Percentiles rank a stretch among this genome's conserved stretches.
Evolutionary conservation across 2,888 invertebrate species (phyloP).

Genomic region (Rapana venosa): DNA sequence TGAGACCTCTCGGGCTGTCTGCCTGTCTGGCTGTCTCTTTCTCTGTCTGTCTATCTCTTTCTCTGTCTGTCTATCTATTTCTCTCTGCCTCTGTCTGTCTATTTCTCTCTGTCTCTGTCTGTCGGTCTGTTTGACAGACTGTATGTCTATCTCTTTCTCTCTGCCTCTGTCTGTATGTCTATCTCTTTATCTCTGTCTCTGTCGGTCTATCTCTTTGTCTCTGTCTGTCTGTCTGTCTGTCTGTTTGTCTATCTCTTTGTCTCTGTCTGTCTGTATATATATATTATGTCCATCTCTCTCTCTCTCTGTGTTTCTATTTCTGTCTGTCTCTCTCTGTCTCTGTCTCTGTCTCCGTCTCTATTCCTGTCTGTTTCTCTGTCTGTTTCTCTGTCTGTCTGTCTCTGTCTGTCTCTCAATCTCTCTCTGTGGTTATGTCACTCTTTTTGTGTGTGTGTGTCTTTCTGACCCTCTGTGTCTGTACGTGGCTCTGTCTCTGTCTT

Average conservation of each 20-base stretch:
- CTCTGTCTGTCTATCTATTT: background rate
- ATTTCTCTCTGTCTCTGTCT: background rate
- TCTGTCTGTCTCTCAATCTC: conserved; percentile 1
- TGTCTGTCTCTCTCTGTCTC: background rate
- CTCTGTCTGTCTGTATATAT: background rate
- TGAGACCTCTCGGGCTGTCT: background rate
- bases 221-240: background rate
- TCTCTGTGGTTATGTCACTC: background rate
- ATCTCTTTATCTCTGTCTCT: background rate
- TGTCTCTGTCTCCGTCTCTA: background rate
- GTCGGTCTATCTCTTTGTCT: conserved; percentile 82
- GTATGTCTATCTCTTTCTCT: background rate
- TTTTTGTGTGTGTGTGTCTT: background rate
- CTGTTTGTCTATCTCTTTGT: background rate
- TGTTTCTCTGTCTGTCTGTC: background rate
- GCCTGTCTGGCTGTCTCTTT: background rate
- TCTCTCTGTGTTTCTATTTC: background rate
- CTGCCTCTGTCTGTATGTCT: background rate
- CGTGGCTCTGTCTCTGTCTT: conserved; percentile 22
- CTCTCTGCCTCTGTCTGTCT: background rate
- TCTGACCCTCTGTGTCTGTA: background rate
- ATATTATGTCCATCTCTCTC: background rate
- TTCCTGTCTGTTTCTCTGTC: background rate
- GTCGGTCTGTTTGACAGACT: background rate
- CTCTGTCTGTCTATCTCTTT: background rate